Evolutionary conservation across 2,888 invertebrate genomes (phyloP), one percentile per base, ranked within the genome.

Genomic region (Isotomurus palustris): DNA sequence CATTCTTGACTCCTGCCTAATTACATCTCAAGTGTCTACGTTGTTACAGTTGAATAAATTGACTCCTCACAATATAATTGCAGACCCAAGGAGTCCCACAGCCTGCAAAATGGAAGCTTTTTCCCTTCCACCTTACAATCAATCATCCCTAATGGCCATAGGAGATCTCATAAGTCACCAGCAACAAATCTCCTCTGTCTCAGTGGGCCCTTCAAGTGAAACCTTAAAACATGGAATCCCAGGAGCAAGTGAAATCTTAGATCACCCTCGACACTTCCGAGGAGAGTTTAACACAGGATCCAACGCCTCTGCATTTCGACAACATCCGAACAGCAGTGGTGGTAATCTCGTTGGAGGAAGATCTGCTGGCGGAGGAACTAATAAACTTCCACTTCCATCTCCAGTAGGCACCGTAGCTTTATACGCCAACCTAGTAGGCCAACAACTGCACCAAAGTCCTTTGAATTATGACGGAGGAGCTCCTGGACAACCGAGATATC

Each of bases 151-250:
- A 45, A 69, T 69, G 67, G 66, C 67, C 12, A 69, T 69, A 56
- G 65, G 64, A 56, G 69, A 67, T 36, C 53, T 69, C 28, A 69
- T 69, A 14, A 62, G 50, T 53, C 69, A 69, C 35, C 69, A 68
- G 14, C 67, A 67, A 32, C 43, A 43, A 43, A 12, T 43, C 21
- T n/a, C n/a, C n/a, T n/a, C n/a, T n/a, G n/a, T n/a, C n/a, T 22
- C 25, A 38, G 40, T 45, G 56, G 56, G 48, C 28, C 48, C 14
- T 32, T 56, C 14, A 32, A 56, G 24, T 58, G 56, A n/a, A 28
- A 53, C 41, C 14, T 32, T 56, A 14, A 64, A 64, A 19, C 61
- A 52, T 19, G 27, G 54, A n/a, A n/a, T 50, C 22, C 56, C 29
- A 25, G 44, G 62, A 3, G 44, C 64, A 1, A 59, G 58, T 49